Conservation (phyloP, 92 coral and sea anemone species). For the Palythoa heliodiscus region DNA sequence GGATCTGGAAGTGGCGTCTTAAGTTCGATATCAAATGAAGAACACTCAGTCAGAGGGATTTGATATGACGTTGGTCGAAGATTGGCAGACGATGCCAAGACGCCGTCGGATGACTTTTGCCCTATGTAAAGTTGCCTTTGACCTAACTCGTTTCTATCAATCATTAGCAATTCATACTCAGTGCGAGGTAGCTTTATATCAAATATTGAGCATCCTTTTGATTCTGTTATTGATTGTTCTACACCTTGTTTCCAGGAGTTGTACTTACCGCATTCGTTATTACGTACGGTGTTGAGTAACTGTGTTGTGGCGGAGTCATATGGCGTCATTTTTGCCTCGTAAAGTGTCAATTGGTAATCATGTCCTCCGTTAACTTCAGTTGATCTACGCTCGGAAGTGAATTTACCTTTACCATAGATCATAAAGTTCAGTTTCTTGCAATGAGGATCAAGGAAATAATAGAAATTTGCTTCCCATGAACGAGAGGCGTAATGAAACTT, state of each 20-base stretch:
- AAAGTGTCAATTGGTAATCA: constrained; percentile 71
- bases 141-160: constrained; percentile 52
- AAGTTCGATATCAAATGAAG: constrained; percentile 61
- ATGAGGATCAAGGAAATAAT: constrained; percentile 63
- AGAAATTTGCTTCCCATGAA: constrained; percentile 67
- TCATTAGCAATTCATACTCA: constrained; percentile 75
- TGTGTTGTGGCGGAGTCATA: constrained; percentile 44
- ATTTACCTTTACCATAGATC: constrained; percentile 66
- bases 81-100: constrained; percentile 56
- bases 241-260: constrained; percentile 61
- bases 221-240: constrained; percentile 63
- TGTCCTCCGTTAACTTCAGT: constrained; percentile 59
- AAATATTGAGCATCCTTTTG: constrained; percentile 65
- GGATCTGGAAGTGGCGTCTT: constrained; percentile 79
- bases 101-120: constrained; percentile 63
- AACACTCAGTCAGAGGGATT: constrained; percentile 71
- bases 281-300: constrained; percentile 54
- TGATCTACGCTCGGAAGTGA: constrained; percentile 52
- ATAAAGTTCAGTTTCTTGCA: constrained; percentile 68
- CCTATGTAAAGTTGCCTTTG: constrained; percentile 70
- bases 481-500: constrained; percentile 46
- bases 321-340: constrained; percentile 68
- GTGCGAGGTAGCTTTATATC: constrained; percentile 71
- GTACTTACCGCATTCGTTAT: constrained; percentile 67
- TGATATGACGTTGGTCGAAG: constrained; percentile 79